These are phyloP conservation scores for Argentina silus DNA, from an alignment of 2,797 vertebrate genomes.

Conservation along the genomic window DNA sequence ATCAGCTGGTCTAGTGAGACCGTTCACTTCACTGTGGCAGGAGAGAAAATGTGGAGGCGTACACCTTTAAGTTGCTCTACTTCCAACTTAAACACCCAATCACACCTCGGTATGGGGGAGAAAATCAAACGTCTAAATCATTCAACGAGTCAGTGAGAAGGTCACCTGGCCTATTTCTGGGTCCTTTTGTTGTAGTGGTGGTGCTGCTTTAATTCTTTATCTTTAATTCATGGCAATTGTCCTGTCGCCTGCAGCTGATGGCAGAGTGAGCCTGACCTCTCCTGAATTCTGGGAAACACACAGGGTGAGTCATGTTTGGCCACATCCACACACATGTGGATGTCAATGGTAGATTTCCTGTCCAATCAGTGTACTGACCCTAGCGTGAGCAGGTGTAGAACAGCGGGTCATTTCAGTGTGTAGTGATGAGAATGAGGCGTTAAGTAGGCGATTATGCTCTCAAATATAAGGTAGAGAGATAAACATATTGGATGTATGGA, in stretches of 20 bases:
- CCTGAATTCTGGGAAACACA: slow-evolving; percentile 50
- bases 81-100: slow-evolving; percentile 53
- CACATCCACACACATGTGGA: slow-evolving; percentile 39
- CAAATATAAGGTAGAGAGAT: not conserved
- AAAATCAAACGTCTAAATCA: slow-evolving; percentile 69
- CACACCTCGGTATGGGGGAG: slow-evolving; percentile 53
- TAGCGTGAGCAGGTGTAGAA: not conserved
- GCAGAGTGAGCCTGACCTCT: slow-evolving; percentile 61
- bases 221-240: slow-evolving; percentile 73
- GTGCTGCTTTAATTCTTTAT: slow-evolving; percentile 45
- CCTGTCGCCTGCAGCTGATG: slow-evolving; percentile 50
- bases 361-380: slow-evolving; percentile 41
- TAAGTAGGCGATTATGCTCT: slow-evolving; percentile 2
- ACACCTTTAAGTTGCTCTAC: slow-evolving; percentile 27
- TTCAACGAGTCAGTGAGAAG: slow-evolving; percentile 65
- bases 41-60: slow-evolving; percentile 21
- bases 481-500: not conserved
- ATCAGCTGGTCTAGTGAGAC: slow-evolving; percentile 21
- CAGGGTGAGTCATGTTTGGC: slow-evolving; percentile 48
- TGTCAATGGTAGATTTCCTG: slow-evolving; percentile 36
- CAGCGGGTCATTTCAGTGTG: not conserved
- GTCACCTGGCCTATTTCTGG: slow-evolving; percentile 71
- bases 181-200: slow-evolving; percentile 48
- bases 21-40: slow-evolving; percentile 25
- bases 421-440: not conserved